Base-by-base conservation (phyloP, 30 jellyfish, hydroid and myxozoan genomes). In the Cassiopea xamachana region DNA sequence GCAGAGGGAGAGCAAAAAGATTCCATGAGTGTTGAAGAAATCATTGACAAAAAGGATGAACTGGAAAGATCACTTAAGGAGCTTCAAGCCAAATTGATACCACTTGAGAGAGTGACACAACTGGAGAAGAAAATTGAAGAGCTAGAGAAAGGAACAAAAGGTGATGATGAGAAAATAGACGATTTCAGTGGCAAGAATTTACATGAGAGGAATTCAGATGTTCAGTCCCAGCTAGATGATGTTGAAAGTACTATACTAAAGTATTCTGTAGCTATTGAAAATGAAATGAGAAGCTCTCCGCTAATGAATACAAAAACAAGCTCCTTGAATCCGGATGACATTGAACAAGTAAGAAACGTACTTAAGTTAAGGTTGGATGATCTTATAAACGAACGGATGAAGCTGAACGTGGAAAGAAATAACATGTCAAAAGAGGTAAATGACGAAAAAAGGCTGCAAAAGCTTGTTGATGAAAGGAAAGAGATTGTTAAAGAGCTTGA, bases 381-480 rank as follows among this genome's bases (percentile, higher is more conserved):
- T n/a, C 60, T 84, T 8, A 71, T 84, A 15, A 73, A 84, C 7
- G 78, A 84, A 48, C 50, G 92, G 71, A 71, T 84, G 85, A 51
- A 73, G 47, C 47, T 84, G 50, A 83, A 84, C 60, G 5, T 16
- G 50, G 8, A 5, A 1, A 48, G 50, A 48, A 67, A 51, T 1
- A 48, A 84, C 10, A n/a, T 72, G 10, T 79, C 46, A 9, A 71
- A 64, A 17, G 79, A 69, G 10, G 17, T 1, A 10, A 3, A 15
- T 45, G 50, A 84, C 7, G 17, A 49, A n/a, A 67, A 69, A 1
- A 44, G 71, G 61, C 70, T 84, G 77, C 84, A 71, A 55, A 55
- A 69, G 3, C 92, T 84, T 48, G 92, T 84, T 49, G 79, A 71
- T 69, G 59, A 71, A 9, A 73, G 92, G 51, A 84, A 84, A 50